Evolutionary conservation across 2,113 vertebrate species (phyloP), one percentile per base, ranked within the genome.

Genomic region (Chauna torquata): DNA sequence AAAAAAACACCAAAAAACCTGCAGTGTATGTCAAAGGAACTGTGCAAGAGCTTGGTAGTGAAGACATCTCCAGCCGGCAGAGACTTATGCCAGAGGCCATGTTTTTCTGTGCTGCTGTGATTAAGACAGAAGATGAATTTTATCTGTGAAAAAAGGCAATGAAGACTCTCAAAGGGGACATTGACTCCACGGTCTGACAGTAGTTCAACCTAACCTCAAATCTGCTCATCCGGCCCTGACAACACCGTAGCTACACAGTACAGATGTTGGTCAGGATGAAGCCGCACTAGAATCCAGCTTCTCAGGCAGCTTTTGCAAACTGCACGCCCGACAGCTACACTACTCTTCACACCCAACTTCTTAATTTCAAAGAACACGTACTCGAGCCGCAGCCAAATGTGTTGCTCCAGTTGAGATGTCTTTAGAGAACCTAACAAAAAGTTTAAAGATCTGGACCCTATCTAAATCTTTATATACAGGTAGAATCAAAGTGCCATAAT

Each of bases 31-130:
- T 65, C 44, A 90, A 52, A 65, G 28, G 19, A 92, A 78, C 11
- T 2, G 3, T 22, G 38, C 8, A 58, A 59, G 30, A 68, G 34
- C 36, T 38, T 27, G 36, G 59, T 0, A 70, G 6, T 3, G 3
- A 75, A 70, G 4, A 16, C 11, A 54, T 16, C 66, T 58, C 30
- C 18, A 38, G 23, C 6, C 50, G 30, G 30, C 19, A 47, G 24
- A 75, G 30, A 34, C 34, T 71, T 17, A 13, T 25, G 27, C 36
- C 40, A 55, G 24, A 90, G 28, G 49, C 25, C 61, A 50, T 3
- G 6, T 13, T 71, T 68, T 64, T 34, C 44, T 72, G 17, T 49
- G 47, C 42, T 66, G 11, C 40, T 4, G 4, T 10, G 12, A 59
- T 27, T 22, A 62, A 71, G 38, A 50, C 10, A 59, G 54, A 84